Percentiles rank a stretch among this genome's conserved stretches.
These are phyloP conservation scores for Dicentrarchus labrax DNA, from an alignment of 2,113 vertebrate species.

Conservation along the genomic window DNA sequence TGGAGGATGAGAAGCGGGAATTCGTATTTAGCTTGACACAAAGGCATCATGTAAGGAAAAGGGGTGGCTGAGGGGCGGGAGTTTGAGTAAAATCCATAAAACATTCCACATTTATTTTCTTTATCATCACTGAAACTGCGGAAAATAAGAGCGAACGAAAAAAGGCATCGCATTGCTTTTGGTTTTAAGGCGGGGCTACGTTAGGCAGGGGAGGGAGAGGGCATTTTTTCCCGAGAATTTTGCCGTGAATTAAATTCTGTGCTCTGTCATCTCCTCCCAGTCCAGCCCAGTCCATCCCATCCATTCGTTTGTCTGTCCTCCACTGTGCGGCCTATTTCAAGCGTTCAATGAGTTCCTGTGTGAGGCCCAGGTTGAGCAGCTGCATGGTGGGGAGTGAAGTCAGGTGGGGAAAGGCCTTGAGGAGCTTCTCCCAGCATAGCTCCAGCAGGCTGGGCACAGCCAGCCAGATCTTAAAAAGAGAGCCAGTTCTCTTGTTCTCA, in stretches of 20 bases:
- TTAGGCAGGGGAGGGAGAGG: constrained; percentile 40
- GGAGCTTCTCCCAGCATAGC: constrained; percentile 96
- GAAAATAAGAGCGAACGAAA: constrained; percentile 45
- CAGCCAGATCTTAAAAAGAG: constrained; percentile 98
- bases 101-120: constrained; percentile 59
- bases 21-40: constrained; percentile 38
- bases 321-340: constrained; percentile 87
- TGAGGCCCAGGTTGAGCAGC: constrained; percentile 96
- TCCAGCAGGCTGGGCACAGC: constrained; percentile 96
- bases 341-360: constrained; percentile 95
- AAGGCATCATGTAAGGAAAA: constrained; percentile 47
- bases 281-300: constrained; percentile 32
- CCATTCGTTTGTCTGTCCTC: constrained; percentile 16
- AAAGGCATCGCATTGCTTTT: constrained; percentile 84
- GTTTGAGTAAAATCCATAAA: constrained; percentile 65
- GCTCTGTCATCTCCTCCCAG: constrained; percentile 45
- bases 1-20: constrained; percentile 35
- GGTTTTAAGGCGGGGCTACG: constrained; percentile 84
- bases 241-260: constrained; percentile 47
- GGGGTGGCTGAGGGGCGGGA: neutral
- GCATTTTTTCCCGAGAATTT: constrained; percentile 35
- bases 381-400: constrained; percentile 88
- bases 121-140: constrained; percentile 63
- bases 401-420: constrained; percentile 91
- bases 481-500: constrained; percentile 96